Percentiles rank a stretch among this genome's conserved stretches.
Conservation (phyloP, 1,140 invertebrate genomes). For the Drosophila seguyi region DNA sequence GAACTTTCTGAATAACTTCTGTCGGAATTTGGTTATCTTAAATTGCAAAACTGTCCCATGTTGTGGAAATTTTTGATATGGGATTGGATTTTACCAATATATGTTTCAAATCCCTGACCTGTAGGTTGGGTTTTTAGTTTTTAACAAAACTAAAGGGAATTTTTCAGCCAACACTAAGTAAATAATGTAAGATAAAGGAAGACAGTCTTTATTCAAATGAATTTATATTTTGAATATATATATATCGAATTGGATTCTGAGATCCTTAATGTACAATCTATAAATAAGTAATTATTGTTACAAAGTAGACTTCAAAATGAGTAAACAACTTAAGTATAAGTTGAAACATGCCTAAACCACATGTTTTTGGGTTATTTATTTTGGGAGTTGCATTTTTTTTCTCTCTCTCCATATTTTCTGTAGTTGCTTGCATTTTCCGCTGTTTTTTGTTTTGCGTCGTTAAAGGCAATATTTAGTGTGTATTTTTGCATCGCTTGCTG, state of each 20-base stretch:
- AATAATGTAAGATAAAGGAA: too few relatives aligned
- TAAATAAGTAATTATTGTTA: neutral
- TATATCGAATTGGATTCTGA: too few relatives aligned
- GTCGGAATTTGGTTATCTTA: neutral
- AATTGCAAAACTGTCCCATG: neutral
- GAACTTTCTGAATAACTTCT: neutral
- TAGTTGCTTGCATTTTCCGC: slow-evolving; percentile 18
- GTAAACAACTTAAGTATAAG: slow-evolving; percentile 3
- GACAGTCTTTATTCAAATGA: too few relatives aligned
- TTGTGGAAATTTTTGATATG: too few relatives aligned
- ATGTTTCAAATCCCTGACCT: too few relatives aligned
- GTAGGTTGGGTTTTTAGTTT: too few relatives aligned
- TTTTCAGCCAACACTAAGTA: too few relatives aligned
- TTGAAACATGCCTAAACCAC: slow-evolving; percentile 30
- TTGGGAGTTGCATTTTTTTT: slow-evolving; percentile 12
- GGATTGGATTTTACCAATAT: neutral
- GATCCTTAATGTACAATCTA: neutral
- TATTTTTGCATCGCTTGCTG: slow-evolving; percentile 27
- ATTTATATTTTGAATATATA: too few relatives aligned
- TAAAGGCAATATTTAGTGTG: slow-evolving; percentile 12
- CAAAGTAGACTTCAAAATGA: neutral
- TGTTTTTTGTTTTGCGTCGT: slow-evolving; percentile 11
- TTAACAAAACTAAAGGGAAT: too few relatives aligned
- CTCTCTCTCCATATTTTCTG: neutral
- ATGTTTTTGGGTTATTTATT: slow-evolving; percentile 32